A percentile compares a stretch with the other conserved stretches of the same genome.
Conservation (phyloP, 2,113 vertebrate species). For the Strix aluco region DNA sequence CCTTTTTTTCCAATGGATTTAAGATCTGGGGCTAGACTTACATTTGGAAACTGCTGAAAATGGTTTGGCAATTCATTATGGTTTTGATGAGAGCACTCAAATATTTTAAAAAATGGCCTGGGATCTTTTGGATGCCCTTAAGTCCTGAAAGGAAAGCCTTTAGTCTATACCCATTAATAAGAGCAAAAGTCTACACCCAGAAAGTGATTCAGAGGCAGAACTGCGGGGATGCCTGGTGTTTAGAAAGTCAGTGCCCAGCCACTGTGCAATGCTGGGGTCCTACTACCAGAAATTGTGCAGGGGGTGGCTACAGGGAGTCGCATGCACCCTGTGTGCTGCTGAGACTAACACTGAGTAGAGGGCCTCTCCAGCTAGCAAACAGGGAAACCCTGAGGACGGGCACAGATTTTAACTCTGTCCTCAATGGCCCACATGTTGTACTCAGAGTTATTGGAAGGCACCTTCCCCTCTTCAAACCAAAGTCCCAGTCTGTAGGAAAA, state of each 20-base stretch:
- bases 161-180: not conserved
- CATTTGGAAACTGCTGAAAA: not conserved
- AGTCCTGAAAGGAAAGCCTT: not conserved
- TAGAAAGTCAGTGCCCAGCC: not conserved
- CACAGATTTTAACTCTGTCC: not conserved
- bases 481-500: not conserved
- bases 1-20: not conserved
- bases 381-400: not conserved
- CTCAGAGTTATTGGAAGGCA: not conserved
- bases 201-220: not conserved
- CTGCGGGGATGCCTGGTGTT: not conserved
- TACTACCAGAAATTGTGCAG: not conserved
- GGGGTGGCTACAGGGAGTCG: not conserved
- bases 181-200: not conserved
- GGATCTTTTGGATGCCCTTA: not conserved
- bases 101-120: not conserved
- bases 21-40: not conserved
- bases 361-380: not conserved
- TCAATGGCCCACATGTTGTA: rapidly evolving
- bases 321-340: not conserved
- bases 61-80: not conserved
- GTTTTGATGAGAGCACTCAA: not conserved
- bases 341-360: not conserved
- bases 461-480: not conserved
- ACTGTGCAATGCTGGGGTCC: not conserved